A percentile compares a stretch with the other conserved stretches of the same genome.
These are phyloP conservation scores for Myrmophylax atrothorax DNA, from an alignment of 2,113 vertebrate species.

Conservation along the genomic window DNA sequence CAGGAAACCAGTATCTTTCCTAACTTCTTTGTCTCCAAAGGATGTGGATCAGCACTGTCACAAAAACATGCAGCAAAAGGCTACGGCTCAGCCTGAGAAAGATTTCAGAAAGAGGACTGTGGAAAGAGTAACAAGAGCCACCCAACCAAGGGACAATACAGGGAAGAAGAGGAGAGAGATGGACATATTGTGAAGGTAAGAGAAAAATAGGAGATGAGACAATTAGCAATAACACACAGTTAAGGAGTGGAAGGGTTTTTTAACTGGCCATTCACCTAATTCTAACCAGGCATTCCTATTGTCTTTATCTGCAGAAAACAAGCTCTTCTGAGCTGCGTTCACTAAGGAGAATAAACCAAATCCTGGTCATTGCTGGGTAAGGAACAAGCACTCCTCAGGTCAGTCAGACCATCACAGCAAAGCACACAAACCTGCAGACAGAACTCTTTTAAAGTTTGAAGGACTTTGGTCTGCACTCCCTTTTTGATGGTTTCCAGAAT, in stretches of 20 bases:
- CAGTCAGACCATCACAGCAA: not conserved
- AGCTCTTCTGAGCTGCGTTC: not conserved
- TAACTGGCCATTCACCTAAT: not conserved
- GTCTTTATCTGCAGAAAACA: not conserved
- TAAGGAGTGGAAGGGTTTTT: not conserved
- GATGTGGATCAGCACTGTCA: not conserved
- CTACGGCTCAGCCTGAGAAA: not conserved
- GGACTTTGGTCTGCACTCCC: not conserved
- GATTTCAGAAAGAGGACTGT: not conserved
- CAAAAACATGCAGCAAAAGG: not conserved
- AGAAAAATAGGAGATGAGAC: not conserved
- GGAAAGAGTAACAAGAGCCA: not conserved
- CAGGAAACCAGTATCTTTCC: not conserved
- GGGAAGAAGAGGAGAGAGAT: not conserved
- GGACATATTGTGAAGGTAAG: not conserved
- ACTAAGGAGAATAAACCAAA: not conserved
- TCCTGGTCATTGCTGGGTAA: not conserved
- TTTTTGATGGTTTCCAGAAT: not conserved
- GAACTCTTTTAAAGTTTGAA: not conserved
- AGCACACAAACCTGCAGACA: not conserved
- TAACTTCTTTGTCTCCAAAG: not conserved
- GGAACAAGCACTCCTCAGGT: not conserved
- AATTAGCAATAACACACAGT: not conserved
- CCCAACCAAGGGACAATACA: not conserved
- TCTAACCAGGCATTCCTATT: not conserved